Evolutionary conservation across 2,888 invertebrate genomes (phyloP).

Genomic region (Corbicula japonica): DNA sequence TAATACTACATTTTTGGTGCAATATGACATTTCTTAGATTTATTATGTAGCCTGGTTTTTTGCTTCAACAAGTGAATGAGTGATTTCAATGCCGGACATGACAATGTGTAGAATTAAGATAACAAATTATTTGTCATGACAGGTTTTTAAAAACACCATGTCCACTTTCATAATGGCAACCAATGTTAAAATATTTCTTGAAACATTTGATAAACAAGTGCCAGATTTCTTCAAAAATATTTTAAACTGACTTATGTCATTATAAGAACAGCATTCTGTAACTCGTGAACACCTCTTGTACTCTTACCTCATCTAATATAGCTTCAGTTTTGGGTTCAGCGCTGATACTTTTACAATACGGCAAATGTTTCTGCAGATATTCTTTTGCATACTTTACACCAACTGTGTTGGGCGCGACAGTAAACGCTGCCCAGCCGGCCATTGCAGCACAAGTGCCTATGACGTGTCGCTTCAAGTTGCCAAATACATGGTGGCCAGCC

Average conservation of each 20-base stretch:
- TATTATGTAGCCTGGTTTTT: too few relatives aligned
- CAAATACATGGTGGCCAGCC: neutral
- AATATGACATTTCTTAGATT: too few relatives aligned
- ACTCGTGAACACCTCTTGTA: neutral
- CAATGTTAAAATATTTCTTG: neutral
- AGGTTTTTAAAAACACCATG: too few relatives aligned
- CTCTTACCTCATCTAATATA: slow-evolving; percentile 24
- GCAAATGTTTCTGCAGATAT: neutral
- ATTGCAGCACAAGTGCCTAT: slow-evolving; percentile 24
- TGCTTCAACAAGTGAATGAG: too few relatives aligned
- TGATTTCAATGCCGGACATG: too few relatives aligned
- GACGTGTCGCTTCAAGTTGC: neutral
- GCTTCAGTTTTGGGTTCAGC: slow-evolving; percentile 13
- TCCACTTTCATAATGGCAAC: neutral
- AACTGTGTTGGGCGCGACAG: slow-evolving; percentile 26
- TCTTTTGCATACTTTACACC: slow-evolving; percentile 14
- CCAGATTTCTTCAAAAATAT: neutral
- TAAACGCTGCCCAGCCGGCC: slow-evolving; percentile 32
- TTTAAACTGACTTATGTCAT: neutral
- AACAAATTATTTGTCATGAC: too few relatives aligned
- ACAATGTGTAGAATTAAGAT: too few relatives aligned
- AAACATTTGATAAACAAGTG: neutral
- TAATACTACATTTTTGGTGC: too few relatives aligned
- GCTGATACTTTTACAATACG: slow-evolving; percentile 10
- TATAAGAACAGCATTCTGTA: neutral